These are phyloP conservation scores for Apostichopus japonicus DNA, from an alignment of 35 echinoderm and acorn worm species.

Conservation along the genomic window DNA sequence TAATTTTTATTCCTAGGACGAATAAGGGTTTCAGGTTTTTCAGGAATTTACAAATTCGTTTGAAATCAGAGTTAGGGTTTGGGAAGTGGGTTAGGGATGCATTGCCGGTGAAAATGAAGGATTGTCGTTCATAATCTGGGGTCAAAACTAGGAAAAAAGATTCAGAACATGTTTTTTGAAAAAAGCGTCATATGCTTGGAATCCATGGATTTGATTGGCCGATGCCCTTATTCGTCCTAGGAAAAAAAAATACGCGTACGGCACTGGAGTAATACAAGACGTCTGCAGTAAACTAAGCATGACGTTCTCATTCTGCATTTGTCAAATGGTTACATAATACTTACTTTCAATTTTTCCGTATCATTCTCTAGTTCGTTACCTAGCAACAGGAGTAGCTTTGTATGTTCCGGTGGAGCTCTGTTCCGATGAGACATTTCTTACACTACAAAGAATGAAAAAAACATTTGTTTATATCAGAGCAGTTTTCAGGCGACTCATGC, in stretches of 20 bases:
- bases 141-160: no score
- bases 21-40: no score
- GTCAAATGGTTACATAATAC: not conserved
- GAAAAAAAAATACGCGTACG: not conserved
- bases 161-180: no score
- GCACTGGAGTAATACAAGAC: not conserved
- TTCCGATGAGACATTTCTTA: not conserved
- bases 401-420: slow-evolving; percentile 4
- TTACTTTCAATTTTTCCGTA: not conserved
- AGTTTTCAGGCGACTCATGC: no score
- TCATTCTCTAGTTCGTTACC: not conserved
- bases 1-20: not conserved
- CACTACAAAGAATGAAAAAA: no score
- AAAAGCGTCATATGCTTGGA: not conserved
- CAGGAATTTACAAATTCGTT: no score
- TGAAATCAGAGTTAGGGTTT: no score
- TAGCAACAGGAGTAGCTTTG: not conserved
- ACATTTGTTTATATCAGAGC: no score
- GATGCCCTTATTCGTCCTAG: no score
- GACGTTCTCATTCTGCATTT: not conserved
- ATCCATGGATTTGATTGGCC: not conserved
- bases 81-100: not conserved
- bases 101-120: not conserved
- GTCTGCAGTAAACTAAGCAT: not conserved
- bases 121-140: no score